phyloP scores from a whole-genome alignment of 2,113 vertebrate species.

The Zosterops japonicus region DNA sequence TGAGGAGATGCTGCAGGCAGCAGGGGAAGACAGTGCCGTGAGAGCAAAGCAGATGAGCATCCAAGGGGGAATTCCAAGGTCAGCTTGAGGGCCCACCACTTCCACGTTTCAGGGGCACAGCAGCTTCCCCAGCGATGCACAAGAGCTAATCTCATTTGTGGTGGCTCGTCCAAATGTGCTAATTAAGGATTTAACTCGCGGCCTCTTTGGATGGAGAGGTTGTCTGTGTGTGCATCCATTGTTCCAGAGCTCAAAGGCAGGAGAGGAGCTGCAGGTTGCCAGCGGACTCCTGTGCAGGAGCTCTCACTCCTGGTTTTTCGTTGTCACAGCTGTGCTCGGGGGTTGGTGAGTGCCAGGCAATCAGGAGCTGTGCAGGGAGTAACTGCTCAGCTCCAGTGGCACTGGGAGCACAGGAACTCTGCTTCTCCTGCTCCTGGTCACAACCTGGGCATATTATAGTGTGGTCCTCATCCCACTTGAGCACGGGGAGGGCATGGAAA shows the following conservation, averaged over 20 bases:
- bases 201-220: background rate
- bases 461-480: background rate
- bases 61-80: conserved; percentile 66
- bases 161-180: conserved; percentile 22
- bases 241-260: conserved; percentile 4
- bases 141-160: background rate
- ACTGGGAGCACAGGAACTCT: background rate
- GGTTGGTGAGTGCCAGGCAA: background rate
- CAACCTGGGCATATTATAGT: background rate
- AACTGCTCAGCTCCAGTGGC: background rate
- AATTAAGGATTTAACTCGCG: conserved; percentile 42
- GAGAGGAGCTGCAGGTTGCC: conserved; percentile 7
- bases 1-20: background rate
- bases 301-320: background rate
- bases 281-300: background rate
- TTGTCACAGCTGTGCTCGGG: background rate
- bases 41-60: conserved; percentile 20
- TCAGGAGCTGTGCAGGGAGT: background rate
- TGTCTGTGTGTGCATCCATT: background rate
- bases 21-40: background rate
- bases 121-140: background rate
- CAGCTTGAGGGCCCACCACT: background rate
- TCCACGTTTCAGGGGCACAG: conserved; percentile 7
- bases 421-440: background rate
- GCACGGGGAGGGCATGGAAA: background rate